phyloP scores from a whole-genome alignment of 2,888 invertebrate species.

The Tachystola acroxantha region DNA sequence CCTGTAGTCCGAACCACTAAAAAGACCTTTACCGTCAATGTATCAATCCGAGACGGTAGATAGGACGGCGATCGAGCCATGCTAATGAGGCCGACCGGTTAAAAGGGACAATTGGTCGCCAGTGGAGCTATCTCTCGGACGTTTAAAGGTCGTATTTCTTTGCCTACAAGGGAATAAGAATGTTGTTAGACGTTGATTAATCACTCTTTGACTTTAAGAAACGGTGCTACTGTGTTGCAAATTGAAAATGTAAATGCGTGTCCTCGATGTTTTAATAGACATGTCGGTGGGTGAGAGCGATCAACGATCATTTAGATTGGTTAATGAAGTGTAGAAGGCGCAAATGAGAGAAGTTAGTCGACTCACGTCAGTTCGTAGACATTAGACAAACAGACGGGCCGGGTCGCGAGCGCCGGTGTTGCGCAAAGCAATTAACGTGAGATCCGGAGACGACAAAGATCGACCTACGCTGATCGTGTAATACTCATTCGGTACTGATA shows the following conservation, averaged over 20 bases:
- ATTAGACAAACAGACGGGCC: slow-evolving; percentile 41
- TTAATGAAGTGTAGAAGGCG: slow-evolving; percentile 40
- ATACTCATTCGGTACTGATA: slow-evolving; percentile 6
- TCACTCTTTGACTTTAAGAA: slow-evolving; percentile 33
- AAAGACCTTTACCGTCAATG: slow-evolving; percentile 61
- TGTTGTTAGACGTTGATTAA: slow-evolving; percentile 53
- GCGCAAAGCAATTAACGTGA: slow-evolving; percentile 49
- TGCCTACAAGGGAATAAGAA: slow-evolving; percentile 41
- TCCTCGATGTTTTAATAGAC: slow-evolving; percentile 12
- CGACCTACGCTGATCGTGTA: slow-evolving; percentile 20
- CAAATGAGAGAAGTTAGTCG: slow-evolving; percentile 39
- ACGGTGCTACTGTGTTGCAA: slow-evolving; percentile 36
- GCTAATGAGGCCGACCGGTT: slow-evolving; percentile 65
- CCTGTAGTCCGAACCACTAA: slow-evolving; percentile 40
- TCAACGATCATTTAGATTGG: slow-evolving; percentile 31
- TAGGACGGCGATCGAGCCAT: slow-evolving; percentile 56
- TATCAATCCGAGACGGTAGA: slow-evolving; percentile 59
- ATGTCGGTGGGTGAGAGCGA: slow-evolving; percentile 12
- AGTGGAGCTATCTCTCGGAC: slow-evolving; percentile 55
- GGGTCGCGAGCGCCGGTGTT: slow-evolving; percentile 37
- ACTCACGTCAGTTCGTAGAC: slow-evolving; percentile 42
- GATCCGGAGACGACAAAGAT: slow-evolving; percentile 33
- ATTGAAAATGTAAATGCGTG: slow-evolving; percentile 39
- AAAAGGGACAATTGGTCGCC: slow-evolving; percentile 62
- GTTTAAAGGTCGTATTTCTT: slow-evolving; percentile 58